Evolutionary conservation across 2,797 vertebrate species (phyloP), one percentile per base, ranked within the genome.

Genomic region (Acanthurus lineatus): DNA sequence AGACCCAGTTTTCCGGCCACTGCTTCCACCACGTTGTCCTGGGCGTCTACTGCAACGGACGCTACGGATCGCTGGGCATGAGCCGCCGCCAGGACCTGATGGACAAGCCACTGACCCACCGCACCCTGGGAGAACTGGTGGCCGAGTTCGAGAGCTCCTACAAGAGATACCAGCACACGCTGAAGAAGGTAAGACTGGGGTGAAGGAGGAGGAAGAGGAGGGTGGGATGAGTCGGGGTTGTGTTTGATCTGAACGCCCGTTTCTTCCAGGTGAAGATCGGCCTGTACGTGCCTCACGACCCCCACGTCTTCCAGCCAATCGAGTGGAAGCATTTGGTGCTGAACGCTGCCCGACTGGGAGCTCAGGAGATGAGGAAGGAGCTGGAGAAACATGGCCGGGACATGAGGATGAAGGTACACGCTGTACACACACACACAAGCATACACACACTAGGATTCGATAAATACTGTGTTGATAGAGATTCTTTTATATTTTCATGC

Each of bases 1-100:
- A 99, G 96, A 99, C 97, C 57, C 97, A 98, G 89, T 99, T 99
- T 92, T 98, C 97, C 69, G 98, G 98, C 83, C 98, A 97, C 93
- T 97, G 95, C 89, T 99, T 99, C 92, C 96, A 99, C 89, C 98
- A 99, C 0, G 97, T 99, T 3, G 97, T 99, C 70, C 97, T 99
- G 60, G 98, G 98, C 19, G 96, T 99, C 85, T 98, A 97, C 90
- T 98, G 95, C 89, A 97, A 97, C 0, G 98, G 98, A 5, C 96
- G 94, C 83, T 99, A 98, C 0, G 98, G 98, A 2, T 96, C 98
- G 0, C 92, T 99, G 87, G 98, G 98, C 73, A 99, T 99, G 97
- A 99, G 98, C 94, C 96, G 98, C 6, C 95, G 98, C 66, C 94
- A 95, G 0, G 98, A 99, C 87, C 96, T 99, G 81, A 99, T 99